Evolutionary conservation across 2,797 vertebrate species (phyloP), one percentile per base, ranked within the genome.

Genomic region (Malurus splendens): DNA sequence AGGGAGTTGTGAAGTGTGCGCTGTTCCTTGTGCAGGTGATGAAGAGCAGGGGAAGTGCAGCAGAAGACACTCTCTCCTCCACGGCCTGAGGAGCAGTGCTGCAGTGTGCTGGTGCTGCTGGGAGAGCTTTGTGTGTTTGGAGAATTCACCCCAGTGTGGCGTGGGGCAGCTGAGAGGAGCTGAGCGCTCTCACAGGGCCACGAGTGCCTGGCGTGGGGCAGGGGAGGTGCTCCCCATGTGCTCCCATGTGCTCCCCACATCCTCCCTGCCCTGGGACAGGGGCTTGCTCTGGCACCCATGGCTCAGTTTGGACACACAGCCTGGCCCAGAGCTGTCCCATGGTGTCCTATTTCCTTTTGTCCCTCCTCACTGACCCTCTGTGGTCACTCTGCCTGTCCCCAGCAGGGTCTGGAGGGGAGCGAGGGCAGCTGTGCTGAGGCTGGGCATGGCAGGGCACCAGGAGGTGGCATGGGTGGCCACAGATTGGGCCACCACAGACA

Each of bases 21-120:
- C 85, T 78, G 90, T 92, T 94, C 87, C 89, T 73, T 8, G 8
- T 64, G 74, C 24, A 28, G 45, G 22, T 6, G 9, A 64, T 47
- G 79, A 48, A 47, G 94, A 71, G 76, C 30, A 81, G 82, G 30
- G 52, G 93, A 77, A 67, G 45, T 38, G 54, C 93, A 65, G 74
- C 33, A 45, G 86, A 85, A 72, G 67, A n/a, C 67, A 44, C 90
- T 70, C 68, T 67, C 74, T 80, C 57, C 79, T 45, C 72, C 2
- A 2, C 10, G 51, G 83, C 90, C 93, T 23, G 19, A 82, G 78
- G 54, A 94, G 38, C 50, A 25, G 68, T 24, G 73, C 93, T 89
- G 51, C 55, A 32, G 41, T 15, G 36, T 62, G 1, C 61, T 59
- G 41, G 17, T 36, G 2, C 67, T 80, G 3, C 84, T 65, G 28